Conservation (phyloP, 2,113 vertebrate species). For the Oryzias celebensis region DNA sequence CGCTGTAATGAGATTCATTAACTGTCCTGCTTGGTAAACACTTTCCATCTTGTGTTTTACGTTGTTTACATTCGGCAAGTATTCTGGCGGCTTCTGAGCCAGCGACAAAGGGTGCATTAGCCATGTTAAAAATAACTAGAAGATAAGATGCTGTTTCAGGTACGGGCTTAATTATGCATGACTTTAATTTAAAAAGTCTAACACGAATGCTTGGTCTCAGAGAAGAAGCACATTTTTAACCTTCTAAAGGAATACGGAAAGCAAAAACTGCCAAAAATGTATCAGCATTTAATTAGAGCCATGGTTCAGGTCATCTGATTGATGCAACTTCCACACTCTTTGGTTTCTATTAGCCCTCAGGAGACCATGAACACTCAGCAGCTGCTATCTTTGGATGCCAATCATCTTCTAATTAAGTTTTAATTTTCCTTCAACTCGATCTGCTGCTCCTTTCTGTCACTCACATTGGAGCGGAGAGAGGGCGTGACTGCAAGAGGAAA, state of each 20-base stretch:
- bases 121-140: background rate
- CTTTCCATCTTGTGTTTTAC: background rate
- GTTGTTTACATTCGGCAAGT: background rate
- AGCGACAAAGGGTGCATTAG: background rate
- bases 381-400: background rate
- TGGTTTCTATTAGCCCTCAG: background rate
- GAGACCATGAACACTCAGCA: background rate
- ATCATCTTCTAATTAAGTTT: background rate
- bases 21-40: slow-evolving; percentile 29
- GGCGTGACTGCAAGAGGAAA: slow-evolving; percentile 1
- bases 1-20: slow-evolving; percentile 24
- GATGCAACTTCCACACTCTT: background rate
- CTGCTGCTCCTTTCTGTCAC: slow-evolving; percentile 1
- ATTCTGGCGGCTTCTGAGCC: too few species aligned
- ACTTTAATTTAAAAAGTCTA: too few species aligned
- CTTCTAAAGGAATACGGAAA: background rate
- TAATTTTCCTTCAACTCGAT: slow-evolving; percentile 2
- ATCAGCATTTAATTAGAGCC: background rate
- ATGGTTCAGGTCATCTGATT: background rate
- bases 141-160: background rate
- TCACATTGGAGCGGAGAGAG: background rate
- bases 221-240: background rate
- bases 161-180: background rate
- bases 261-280: background rate
- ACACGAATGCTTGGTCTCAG: too few species aligned